Evolutionary conservation across 2,797 vertebrate genomes (phyloP).

Genomic region (Artibeus lituratus): DNA sequence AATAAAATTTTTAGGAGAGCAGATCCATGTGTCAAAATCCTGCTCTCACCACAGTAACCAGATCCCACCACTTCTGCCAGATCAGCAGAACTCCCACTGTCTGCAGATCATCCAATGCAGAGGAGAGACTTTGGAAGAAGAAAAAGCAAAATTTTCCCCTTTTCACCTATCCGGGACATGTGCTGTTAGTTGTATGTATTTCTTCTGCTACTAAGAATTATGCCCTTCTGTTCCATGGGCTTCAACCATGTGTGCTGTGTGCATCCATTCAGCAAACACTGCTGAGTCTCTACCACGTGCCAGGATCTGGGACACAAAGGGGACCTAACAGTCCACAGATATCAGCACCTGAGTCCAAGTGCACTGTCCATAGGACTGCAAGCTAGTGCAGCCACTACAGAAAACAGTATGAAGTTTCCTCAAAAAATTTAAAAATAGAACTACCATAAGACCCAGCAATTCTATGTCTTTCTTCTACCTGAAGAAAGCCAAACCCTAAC

Average conservation of each 20-base stretch:
- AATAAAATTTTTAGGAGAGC: neutral
- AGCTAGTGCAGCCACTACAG: neutral
- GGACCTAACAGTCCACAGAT: too few relatives aligned
- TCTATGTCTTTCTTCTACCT: neutral
- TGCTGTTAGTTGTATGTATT: neutral
- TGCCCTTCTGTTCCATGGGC: fast-evolving
- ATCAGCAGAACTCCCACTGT: neutral
- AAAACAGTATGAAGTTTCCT: neutral
- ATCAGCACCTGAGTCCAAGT: fast-evolving
- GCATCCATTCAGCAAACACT: neutral
- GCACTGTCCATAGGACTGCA: too few relatives aligned
- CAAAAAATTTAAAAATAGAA: neutral
- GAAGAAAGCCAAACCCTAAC: neutral
- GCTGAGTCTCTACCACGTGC: neutral
- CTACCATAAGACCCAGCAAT: neutral
- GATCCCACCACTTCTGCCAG: neutral
- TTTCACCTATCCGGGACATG: neutral
- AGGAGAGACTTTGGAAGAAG: neutral
- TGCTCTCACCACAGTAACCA: neutral
- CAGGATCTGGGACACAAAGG: neutral
- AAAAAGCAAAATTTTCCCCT: neutral
- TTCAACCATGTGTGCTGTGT: fast-evolving
- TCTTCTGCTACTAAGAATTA: neutral
- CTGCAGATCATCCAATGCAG: fast-evolving
- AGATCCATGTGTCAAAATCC: neutral